Evolutionary conservation across 2,113 vertebrate species (phyloP).

Genomic region (Procapra przewalskii): DNA sequence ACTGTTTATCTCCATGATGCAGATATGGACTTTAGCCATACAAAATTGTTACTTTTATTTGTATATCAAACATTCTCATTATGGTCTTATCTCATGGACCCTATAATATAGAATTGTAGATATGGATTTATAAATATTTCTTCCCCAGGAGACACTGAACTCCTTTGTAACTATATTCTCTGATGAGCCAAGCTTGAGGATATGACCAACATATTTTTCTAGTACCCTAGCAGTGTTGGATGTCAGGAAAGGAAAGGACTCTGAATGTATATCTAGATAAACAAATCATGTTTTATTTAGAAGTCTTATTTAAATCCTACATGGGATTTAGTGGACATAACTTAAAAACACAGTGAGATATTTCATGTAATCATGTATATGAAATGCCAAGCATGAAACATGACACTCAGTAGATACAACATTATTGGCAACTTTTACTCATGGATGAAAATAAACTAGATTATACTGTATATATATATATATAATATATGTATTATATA

Average conservation of each 20-base stretch:
- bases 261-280: not conserved
- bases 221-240: not conserved
- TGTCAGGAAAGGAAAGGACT: not conserved
- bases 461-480: not conserved
- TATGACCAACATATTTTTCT: not conserved
- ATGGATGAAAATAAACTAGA: not conserved
- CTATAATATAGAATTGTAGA: not conserved
- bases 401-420: not conserved
- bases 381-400: not conserved
- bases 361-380: not conserved
- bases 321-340: not conserved
- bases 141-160: not conserved
- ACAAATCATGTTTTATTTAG: not conserved
- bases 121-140: not conserved
- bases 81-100: not conserved
- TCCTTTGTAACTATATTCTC: not conserved
- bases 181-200: not conserved
- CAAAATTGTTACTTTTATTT: not conserved
- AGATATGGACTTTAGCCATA: not conserved
- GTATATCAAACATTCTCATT: not conserved
- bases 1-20: not conserved
- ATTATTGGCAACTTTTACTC: not conserved
- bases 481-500: not conserved
- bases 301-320: not conserved
- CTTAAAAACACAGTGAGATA: not conserved